Evolutionary conservation across 1,140 invertebrate genomes (phyloP), one percentile per base, ranked within the genome.

Genomic region (Drosophila azteca): DNA sequence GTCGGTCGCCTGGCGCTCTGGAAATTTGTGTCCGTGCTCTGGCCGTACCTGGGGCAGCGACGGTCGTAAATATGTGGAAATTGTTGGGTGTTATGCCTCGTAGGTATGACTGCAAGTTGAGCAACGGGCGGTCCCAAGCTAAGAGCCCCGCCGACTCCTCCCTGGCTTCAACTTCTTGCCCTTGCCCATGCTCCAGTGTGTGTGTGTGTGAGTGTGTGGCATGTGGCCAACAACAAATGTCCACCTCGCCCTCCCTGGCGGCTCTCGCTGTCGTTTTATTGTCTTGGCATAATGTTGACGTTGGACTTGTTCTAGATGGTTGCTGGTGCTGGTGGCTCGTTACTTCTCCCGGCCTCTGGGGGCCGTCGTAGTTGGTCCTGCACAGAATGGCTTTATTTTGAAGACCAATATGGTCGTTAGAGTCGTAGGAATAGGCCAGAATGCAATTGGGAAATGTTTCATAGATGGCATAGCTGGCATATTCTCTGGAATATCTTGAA

Each of bases 41-140:
- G 35, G 35, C 48, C 45, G 26, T 58, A 61, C 66, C 70, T 58
- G 53, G 66, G 66, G 2, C 51, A 45, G 41, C 43, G 73, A 57
- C 68, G 66, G 73, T 60, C 68, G 66, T 80, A 77, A 77, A 65
- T 77, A 73, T 84, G 81, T 71, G 82, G 74, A 82, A 87, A 82
- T 85, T 85, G 82, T 82, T 80, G 83, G 83, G 83, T 88, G 78
- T 76, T 76, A 79, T 87, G 83, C 74, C 82, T 85, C 39, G 69
- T 71, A 72, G 78, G 53, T 77, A 81, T 68, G 70, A 45, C 77
- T 58, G 71, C 49, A 48, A 75, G 72, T 76, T 62, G 52, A 68
- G 73, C 73, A 58, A 64, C 73, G 60, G 78, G 79, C 67, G 79
- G 79, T 82, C 78, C 50, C 35, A 13, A 13, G 35, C 35, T 13